Base-by-base conservation (phyloP, 2,113 vertebrate species). In the Periophthalmus modestus region DNA sequence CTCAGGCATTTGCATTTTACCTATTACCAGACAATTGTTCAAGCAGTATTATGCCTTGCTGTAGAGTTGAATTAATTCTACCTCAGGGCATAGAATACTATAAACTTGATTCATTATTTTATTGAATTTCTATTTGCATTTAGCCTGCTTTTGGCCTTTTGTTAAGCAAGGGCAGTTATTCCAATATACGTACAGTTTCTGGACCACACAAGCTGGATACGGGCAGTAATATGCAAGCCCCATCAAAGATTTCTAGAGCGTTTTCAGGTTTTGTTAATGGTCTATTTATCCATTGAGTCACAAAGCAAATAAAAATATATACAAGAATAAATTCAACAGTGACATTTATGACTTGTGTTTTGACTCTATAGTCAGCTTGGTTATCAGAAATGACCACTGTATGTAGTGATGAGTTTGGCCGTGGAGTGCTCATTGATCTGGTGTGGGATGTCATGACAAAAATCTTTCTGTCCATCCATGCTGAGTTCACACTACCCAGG, bases 391-490 rank as follows among this genome's bases (percentile, higher is more conserved):
- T 28, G 55, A 72, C 23, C 16, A 19, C 48, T 52, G 16, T 52
- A 52, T 7, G n/a, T n/a, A n/a, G n/a, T 57, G 54, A 24, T 59
- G 21, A 59, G 39, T 73, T 78, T 63, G 81, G 59, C 73, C 63
- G 69, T 36, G 77, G 79, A 71, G 68, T 21, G 73, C 57, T 81
- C 79, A 91, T 91, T 21, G 86, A 91, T 87, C 81, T 16, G 4
- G 48, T 0, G 72, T 15, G 63, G 78, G 82, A 79, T 59, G 78
- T 72, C 76, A 82, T 82, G 74, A 78, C 80, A 87, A 57, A 89
- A 87, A 86, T 90, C 81, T 71, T 87, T 87, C 46, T 47, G 47
- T 19, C 66, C 75, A 73, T 84, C 78, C 79, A 77, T 68, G 43
- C 21, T 15, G 78, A 86, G 82, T 77, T 84, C 79, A 84, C 74